Percentiles rank a stretch among this genome's conserved stretches.
phyloP scores from a whole-genome alignment of 2,113 vertebrate species.

The Chrysochloris asiatica region DNA sequence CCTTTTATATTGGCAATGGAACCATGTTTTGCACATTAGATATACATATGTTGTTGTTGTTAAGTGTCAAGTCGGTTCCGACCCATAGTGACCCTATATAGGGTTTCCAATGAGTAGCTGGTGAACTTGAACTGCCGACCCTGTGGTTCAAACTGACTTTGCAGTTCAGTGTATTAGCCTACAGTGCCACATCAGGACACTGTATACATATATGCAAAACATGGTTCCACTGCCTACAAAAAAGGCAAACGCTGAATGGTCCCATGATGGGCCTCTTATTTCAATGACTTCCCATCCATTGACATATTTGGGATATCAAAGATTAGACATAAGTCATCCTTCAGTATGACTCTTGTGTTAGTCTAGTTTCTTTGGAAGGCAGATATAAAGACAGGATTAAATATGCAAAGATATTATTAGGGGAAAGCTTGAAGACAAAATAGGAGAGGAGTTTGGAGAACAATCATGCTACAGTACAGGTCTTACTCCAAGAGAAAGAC shows the following conservation, averaged over 20 bases:
- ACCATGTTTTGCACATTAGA: too few species aligned
- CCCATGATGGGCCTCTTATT: not conserved
- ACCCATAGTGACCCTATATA: too few species aligned
- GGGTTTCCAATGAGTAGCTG: too few species aligned
- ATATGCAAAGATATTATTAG: not conserved
- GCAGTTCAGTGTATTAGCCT: too few species aligned
- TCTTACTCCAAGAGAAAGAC: slow-evolving; percentile 25
- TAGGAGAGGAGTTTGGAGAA: not conserved
- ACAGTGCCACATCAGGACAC: too few species aligned
- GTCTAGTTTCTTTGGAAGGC: not conserved
- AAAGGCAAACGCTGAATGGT: not conserved
- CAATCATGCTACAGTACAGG: not conserved
- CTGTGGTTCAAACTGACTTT: too few species aligned
- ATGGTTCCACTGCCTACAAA: not conserved
- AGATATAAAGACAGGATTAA: not conserved
- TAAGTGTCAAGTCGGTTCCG: too few species aligned
- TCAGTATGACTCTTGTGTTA: not conserved
- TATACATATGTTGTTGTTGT: too few species aligned
- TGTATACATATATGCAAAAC: not conserved
- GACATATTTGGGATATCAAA: not conserved
- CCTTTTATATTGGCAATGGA: too few species aligned
- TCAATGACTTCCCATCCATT: not conserved
- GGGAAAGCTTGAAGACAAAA: not conserved
- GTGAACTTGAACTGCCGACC: too few species aligned
- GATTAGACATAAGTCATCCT: not conserved